Conservation (phyloP, 2,113 vertebrate species). For the Muntiacus muntjak region DNA sequence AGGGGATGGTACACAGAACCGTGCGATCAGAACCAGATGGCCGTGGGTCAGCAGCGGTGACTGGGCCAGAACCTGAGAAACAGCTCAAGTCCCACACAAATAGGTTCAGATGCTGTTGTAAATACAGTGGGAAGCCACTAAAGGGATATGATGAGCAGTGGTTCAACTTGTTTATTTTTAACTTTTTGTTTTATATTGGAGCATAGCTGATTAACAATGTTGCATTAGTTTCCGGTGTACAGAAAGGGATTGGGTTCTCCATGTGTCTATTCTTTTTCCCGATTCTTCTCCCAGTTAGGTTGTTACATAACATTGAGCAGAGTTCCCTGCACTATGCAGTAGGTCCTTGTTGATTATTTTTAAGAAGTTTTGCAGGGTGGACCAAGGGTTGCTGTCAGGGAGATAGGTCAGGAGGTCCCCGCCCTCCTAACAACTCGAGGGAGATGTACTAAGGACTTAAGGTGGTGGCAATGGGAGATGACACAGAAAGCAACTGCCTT, state of each 20-base stretch:
- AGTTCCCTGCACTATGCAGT: background rate
- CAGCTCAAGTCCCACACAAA: accelerated
- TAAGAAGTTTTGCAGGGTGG: background rate
- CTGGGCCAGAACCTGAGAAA: accelerated
- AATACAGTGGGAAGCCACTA: background rate
- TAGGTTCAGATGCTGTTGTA: no score
- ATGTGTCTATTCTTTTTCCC: background rate
- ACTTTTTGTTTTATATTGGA: background rate
- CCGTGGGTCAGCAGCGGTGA: accelerated
- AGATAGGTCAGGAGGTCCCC: background rate
- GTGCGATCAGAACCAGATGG: accelerated
- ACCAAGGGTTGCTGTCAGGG: background rate
- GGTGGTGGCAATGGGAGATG: background rate
- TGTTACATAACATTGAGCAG: background rate
- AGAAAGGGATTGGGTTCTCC: background rate
- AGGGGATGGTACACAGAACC: accelerated
- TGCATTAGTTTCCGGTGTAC: background rate
- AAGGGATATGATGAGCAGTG: background rate
- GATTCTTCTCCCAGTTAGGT: background rate
- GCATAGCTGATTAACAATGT: background rate
- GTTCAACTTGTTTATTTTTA: no score
- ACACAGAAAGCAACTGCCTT: background rate
- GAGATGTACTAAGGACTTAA: background rate
- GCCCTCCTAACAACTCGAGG: background rate
- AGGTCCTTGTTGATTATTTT: background rate